Evolutionary conservation across 2,888 invertebrate species (phyloP).

Genomic region (Cecidostiba fungosa): DNA sequence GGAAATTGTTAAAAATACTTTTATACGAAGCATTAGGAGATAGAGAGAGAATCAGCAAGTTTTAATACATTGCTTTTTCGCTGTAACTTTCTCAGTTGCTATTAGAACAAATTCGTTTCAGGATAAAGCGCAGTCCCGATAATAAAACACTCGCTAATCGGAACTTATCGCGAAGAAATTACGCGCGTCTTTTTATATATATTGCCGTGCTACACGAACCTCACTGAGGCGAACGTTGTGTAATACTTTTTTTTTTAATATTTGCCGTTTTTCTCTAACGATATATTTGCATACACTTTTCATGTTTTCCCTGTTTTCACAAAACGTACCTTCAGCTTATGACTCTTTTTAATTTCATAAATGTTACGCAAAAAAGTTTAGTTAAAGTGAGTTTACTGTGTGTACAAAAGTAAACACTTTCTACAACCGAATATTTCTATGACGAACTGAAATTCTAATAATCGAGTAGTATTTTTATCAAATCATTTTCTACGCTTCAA

Average conservation of each 20-base stretch:
- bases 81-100: conserved; percentile 15
- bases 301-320: not conserved
- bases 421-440: not conserved
- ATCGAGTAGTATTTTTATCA: not conserved
- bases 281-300: not conserved
- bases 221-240: conserved; percentile 57
- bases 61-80: conserved; percentile 11
- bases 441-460: not conserved
- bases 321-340: not conserved
- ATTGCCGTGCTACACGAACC: conserved; percentile 64
- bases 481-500: not conserved
- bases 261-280: conserved; percentile 16
- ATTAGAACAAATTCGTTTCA: conserved; percentile 47
- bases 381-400: not conserved
- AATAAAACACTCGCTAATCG: conserved; percentile 58
- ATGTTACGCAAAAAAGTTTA: not conserved
- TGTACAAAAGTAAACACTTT: not conserved
- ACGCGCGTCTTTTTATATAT: conserved; percentile 45
- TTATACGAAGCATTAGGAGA: not conserved
- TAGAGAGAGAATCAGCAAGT: not conserved
- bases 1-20: not conserved
- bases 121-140: conserved; percentile 26
- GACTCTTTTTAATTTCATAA: not conserved
- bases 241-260: conserved; percentile 57
- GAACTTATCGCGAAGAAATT: conserved; percentile 58